Evolutionary conservation across 2,113 vertebrate genomes (phyloP), one percentile per base, ranked within the genome.

Genomic region (Dipodomys stephensi): DNA sequence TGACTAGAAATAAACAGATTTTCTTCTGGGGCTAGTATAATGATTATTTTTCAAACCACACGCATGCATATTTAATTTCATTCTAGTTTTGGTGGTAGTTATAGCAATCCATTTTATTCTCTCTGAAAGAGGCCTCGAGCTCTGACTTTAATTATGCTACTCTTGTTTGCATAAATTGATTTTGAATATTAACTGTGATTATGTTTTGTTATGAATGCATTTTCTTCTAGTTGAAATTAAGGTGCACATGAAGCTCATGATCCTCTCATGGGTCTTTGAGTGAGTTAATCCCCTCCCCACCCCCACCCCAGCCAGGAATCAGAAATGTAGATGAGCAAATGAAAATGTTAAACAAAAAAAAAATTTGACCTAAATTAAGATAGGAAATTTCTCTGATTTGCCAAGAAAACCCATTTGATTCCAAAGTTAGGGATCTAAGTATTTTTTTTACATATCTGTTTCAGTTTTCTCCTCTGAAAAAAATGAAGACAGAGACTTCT

Each of bases 51-150:
- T 90, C 95, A 94, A 18, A 83, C 25, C 81, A 60, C 76, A n/a
- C 69, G 68, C 92, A 69, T 86, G 85, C 90, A 90, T 96, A 96
- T 96, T 96, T 96, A 93, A 96, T 95, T 97, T 90, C 93, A 95
- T 95, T 90, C 80, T 96, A 83, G 82, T 92, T 93, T 89, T 77
- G 65, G 57, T 72, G 62, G 46, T 80, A 62, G 62, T 92, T 87
- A 76, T 95, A 94, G 94, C 91, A 87, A 76, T 88, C 71, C 72
- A 73, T 95, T 89, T 93, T 93, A 25, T 78, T 95, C 76, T 93
- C 60, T 72, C 91, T 85, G 72, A 95, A 93, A 94, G 93, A 94
- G 91, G 82, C 93, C 93, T 35, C 2, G 7, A 95, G 92, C 93
- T 94, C 94, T 88, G 74, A 49, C 92, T 96, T 97, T 94, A 93